These are phyloP conservation scores for Lamellibrachia columna DNA, from an alignment of 2,888 invertebrate genomes.

Conservation along the genomic window DNA sequence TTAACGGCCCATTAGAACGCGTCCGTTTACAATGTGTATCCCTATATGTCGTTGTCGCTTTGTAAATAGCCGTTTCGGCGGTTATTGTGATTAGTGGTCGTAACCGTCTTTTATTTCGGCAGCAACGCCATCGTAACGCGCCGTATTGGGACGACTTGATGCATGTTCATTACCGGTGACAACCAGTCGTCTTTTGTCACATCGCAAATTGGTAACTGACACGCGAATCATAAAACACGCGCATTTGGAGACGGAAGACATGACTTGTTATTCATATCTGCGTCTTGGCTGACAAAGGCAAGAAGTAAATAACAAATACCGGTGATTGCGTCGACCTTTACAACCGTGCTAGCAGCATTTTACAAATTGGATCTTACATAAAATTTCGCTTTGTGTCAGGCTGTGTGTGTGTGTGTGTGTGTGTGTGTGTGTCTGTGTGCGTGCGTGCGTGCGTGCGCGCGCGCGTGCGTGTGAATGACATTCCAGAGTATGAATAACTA, in stretches of 20 bases:
- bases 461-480: too few relatives aligned
- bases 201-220: not conserved
- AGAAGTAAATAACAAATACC: not conserved
- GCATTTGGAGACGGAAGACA: not conserved
- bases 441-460: too few relatives aligned
- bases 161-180: not conserved
- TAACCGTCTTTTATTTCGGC: conserved; percentile 5
- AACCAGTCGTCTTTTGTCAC: conserved; percentile 1
- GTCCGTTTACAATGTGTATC: not conserved
- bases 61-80: conserved; percentile 16
- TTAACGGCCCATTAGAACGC: not conserved
- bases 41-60: conserved; percentile 9
- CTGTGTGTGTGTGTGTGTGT: not conserved
- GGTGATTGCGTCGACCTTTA: conserved; percentile 8
- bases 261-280: not conserved
- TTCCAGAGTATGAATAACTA: too few relatives aligned
- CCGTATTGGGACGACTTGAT: not conserved
- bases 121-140: conserved; percentile 11
- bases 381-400: not conserved
- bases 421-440: too few relatives aligned
- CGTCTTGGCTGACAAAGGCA: not conserved
- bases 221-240: conserved; percentile 8
- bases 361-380: not conserved
- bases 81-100: conserved; percentile 6
- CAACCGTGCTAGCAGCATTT: not conserved